These are phyloP conservation scores for Hirtodrosophila trivittata DNA, from an alignment of 2,888 invertebrate species.

Conservation along the genomic window DNA sequence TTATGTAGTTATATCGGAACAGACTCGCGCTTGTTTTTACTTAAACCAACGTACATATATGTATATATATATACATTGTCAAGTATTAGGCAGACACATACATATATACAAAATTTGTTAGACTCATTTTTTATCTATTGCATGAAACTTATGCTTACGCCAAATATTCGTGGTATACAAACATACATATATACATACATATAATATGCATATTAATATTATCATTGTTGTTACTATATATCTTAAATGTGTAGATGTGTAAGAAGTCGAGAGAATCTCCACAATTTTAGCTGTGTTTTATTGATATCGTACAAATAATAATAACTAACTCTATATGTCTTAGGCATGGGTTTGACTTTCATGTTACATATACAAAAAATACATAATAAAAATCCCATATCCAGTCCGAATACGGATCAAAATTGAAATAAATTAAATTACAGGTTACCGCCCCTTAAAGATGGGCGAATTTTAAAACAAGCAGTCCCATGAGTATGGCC, in stretches of 20 bases:
- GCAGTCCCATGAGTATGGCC: conserved; percentile 86
- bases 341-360: conserved; percentile 50
- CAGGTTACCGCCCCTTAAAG: conserved; percentile 22
- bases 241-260: conserved; percentile 38
- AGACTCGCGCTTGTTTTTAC: conserved; percentile 31
- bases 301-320: conserved; percentile 50
- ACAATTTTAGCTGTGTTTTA: conserved; percentile 66
- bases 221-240: conserved; percentile 55
- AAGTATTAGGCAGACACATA: conserved; percentile 57
- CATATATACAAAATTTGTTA: conserved; percentile 21
- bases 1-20: conserved; percentile 16
- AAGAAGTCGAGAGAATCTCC: conserved; percentile 32
- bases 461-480: conserved; percentile 87
- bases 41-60: conserved; percentile 24
- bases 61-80: conserved; percentile 37
- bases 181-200: conserved; percentile 22
- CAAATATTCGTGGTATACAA: conserved; percentile 56
- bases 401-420: conserved; percentile 18
- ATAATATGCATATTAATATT: conserved; percentile 40
- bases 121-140: conserved; percentile 24
- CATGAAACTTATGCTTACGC: conserved; percentile 62
- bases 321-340: conserved; percentile 50
- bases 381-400: conserved; percentile 45
- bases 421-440: background rate
- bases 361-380: conserved; percentile 46